Evolutionary conservation across 2,888 invertebrate species (phyloP), one percentile per base, ranked within the genome.

Genomic region (Bombylius major): DNA sequence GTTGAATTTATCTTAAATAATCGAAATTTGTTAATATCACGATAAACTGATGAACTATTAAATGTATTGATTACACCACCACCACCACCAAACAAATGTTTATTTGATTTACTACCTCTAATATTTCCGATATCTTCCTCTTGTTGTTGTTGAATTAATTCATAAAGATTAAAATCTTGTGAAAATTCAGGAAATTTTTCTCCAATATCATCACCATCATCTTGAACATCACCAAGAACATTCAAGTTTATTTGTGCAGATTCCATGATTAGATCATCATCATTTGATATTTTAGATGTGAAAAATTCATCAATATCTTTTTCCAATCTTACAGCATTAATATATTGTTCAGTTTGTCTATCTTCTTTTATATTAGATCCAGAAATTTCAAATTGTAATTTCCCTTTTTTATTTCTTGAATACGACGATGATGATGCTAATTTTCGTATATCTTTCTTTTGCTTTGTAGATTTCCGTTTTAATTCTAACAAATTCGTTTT

Each of bases 231-330:
- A 23, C 23, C 23, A 23, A 23, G 23, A 23, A 3, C 23, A 23
- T 23, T 23, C 1, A 23, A 23, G 23, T 23, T 23, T 23, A 23
- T 23, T 23, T 23, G 23, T 23, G 23, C 1, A 23, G 23, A 23
- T 3, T 23, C 23, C 23, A 23, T 14, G 33, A 14, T 34, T 36
- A 57, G 51, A 7, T 50, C n/a, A 34, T 58, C 57, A 8, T 23
- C 42, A 11, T 53, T 32, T 14, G 53, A 50, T 31, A 50, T 47
- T 12, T 51, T 12, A 58, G 61, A 60, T 52, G 67, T 67, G 36
- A 75, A 65, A 59, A 73, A 69, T 55, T 68, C 66, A 59, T 76
- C 75, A 46, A 74, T 68, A 58, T 71, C 66, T 61, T 69, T 67
- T 47, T 67, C 66, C 12, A 68, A 60, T 12, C 68, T 51, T 50